Base-by-base conservation (phyloP, 1,140 invertebrate genomes). In the Orchesella cincta region DNA sequence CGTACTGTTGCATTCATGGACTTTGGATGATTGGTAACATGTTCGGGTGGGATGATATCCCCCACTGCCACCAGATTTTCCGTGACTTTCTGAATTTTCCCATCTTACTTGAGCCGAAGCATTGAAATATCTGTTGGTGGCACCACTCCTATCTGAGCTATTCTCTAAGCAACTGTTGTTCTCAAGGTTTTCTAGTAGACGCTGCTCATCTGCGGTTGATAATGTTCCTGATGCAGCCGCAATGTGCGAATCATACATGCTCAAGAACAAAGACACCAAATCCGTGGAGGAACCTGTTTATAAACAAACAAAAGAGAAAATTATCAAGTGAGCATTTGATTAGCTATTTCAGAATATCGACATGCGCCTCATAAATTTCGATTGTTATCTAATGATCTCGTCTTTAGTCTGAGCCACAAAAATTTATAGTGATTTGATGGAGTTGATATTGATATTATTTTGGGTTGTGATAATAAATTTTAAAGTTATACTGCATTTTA, bases 221-320 rank as follows among this genome's bases (percentile, higher is more conserved):
- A 57, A 28, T 33, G 57, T 8, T 36, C 39, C 62, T 16, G 28
- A 71, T 77, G 73, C 78, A 72, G 67, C 79, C 51, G 72, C 88
- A 51, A 89, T 88, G 64, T 90, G 84, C 81, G 88, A 87, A 86
- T 91, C 91, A 85, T 91, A 91, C 86, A 92, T 90, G 54, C 87
- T 88, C 83, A 92, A 84, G 54, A 91, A 83, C 71, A 89, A 89
- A 28, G 90, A 89, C 75, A 90, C 88, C 84, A 91, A 86, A 82
- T 92, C 90, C 76, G 86, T 84, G 18, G 90, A 89, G 74, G 89
- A 89, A 78, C 87, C 89, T 85, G 87, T 83, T 83, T 88, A 85
- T 83, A 85, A 82, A 82, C 72, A 81, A 78, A 81, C 83, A 74
- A 83, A 81, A 57, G 31, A 29, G 62, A 67, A 51, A 75, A 67